Conservation (phyloP, 2,113 vertebrate genomes). For the Pseudorectes ferrugineus region DNA sequence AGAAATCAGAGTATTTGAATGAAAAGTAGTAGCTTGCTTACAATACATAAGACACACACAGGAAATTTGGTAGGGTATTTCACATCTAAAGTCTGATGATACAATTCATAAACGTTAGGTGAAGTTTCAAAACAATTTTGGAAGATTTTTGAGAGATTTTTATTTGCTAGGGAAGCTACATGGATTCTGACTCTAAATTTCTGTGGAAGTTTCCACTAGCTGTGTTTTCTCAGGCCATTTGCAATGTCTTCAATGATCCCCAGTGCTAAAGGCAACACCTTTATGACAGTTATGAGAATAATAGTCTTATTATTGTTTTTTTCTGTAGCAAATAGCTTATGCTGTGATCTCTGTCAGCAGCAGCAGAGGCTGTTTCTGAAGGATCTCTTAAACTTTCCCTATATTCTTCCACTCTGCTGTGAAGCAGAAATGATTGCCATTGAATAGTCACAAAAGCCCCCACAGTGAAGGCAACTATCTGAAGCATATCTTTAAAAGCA, state of each 20-base stretch:
- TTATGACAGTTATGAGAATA: neutral
- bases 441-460: neutral
- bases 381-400: neutral
- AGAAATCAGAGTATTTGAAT: neutral
- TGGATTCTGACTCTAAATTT: neutral
- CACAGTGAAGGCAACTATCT: neutral
- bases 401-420: neutral
- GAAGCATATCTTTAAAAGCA: neutral
- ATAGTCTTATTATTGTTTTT: neutral
- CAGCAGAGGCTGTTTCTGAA: neutral
- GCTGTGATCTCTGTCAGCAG: neutral
- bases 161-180: neutral
- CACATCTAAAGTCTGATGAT: neutral
- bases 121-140: neutral
- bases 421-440: neutral
- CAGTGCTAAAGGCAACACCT: neutral
- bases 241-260: neutral
- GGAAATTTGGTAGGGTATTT: neutral
- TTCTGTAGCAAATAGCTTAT: neutral
- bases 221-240: neutral
- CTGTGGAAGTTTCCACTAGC: neutral
- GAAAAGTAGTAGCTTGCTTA: neutral
- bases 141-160: neutral
- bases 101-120: neutral
- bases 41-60: neutral